Percentiles rank a stretch among this genome's conserved stretches.
phyloP scores from a whole-genome alignment of 53 echinoderm and acorn worm genomes.

The Stichopus horrens region DNA sequence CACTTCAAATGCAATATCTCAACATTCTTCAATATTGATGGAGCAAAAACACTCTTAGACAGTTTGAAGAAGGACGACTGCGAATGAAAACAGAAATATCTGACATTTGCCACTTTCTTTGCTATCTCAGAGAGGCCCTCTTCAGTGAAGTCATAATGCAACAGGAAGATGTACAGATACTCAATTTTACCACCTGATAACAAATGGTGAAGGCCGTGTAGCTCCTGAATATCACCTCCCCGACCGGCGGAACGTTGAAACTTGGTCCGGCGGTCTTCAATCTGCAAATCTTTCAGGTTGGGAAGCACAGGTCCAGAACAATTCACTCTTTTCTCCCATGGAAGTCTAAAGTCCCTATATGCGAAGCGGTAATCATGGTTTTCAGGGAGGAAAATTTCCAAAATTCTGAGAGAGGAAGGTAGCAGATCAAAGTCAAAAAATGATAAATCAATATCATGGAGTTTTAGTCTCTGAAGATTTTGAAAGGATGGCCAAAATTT shows the following conservation, averaged over 20 bases:
- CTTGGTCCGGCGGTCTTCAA: constrained; percentile 13
- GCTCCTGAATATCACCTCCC: constrained; percentile 13
- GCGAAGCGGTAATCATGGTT: neutral
- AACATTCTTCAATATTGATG: neutral
- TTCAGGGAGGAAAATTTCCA: neutral
- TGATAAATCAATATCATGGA: constrained; percentile 3
- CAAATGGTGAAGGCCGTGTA: too few species aligned
- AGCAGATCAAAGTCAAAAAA: constrained; percentile 27
- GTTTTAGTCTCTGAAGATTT: neutral
- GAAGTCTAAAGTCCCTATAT: too few species aligned
- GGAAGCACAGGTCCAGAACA: neutral
- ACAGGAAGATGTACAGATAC: neutral
- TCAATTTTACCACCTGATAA: constrained; percentile 5
- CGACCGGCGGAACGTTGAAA: too few species aligned
- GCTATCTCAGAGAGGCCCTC: neutral
- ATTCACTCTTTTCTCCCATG: too few species aligned
- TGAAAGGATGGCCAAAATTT: constrained; percentile 23
- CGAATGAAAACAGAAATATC: constrained; percentile 9
- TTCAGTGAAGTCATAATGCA: constrained; percentile 10
- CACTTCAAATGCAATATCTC: constrained; percentile 23
- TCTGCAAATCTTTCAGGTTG: constrained; percentile 18
- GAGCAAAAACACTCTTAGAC: neutral
- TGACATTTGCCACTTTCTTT: constrained; percentile 7
- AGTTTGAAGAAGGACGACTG: neutral
- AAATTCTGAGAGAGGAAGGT: neutral